Percentiles rank a stretch among this genome's conserved stretches.
Evolutionary conservation across 2,888 invertebrate species (phyloP).

Genomic region (Noctua comes): DNA sequence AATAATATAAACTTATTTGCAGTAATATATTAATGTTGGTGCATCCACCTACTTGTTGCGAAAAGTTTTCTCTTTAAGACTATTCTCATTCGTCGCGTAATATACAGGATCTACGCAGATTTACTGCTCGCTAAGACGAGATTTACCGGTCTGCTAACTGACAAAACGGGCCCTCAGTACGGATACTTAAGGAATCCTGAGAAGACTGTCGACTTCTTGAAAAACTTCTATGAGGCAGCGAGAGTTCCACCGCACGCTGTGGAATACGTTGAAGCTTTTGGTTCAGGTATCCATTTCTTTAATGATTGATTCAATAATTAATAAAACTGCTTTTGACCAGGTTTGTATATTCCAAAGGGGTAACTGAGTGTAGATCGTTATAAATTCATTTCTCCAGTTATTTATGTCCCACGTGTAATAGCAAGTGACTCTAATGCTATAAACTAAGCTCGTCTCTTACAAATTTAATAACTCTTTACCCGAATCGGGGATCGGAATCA

Average conservation of each 20-base stretch:
- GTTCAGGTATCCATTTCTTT: constrained; percentile 86
- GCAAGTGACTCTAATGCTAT: not conserved
- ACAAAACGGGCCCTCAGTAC: too few species aligned
- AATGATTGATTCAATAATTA: not conserved
- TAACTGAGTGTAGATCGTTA: too few species aligned
- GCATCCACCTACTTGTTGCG: too few species aligned
- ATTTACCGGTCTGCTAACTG: too few species aligned
- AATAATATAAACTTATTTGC: too few species aligned
- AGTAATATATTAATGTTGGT: too few species aligned
- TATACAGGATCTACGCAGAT: constrained; percentile 90
- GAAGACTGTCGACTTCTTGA: constrained; percentile 65
- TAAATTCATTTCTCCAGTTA: not conserved
- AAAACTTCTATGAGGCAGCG: constrained; percentile 91
- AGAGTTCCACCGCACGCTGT: constrained; percentile 92
- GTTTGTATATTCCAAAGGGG: too few species aligned
- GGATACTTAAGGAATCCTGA: too few species aligned
- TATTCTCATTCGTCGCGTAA: not conserved
- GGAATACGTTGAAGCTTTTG: constrained; percentile 95
- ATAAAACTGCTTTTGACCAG: too few species aligned
- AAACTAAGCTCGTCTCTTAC: not conserved
- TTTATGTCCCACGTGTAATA: not conserved
- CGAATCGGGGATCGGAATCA: not conserved
- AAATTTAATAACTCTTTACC: not conserved
- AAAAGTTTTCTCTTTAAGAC: too few species aligned
- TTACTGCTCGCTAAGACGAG: constrained; percentile 92